Percentiles rank a stretch among this genome's conserved stretches.
Conservation (phyloP, 2,888 invertebrate genomes). For the Nysson spinosus region DNA sequence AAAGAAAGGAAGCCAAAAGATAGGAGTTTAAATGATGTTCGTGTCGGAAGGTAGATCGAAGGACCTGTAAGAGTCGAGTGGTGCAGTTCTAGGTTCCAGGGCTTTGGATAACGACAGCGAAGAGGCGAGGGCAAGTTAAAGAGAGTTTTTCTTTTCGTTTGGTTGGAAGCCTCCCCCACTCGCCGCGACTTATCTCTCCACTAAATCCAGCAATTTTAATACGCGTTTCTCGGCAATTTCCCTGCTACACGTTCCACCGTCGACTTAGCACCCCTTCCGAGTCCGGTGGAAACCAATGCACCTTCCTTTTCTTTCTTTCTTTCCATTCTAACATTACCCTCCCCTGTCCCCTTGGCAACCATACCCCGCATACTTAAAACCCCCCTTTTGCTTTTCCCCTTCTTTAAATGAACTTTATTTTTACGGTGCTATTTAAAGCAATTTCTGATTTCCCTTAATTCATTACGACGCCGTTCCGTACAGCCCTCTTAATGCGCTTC, state of each 20-base stretch:
- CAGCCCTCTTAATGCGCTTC: conserved; percentile 70
- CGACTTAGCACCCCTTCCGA: conserved; percentile 64
- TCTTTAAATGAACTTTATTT: conserved; percentile 72
- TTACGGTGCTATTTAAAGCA: conserved; percentile 75
- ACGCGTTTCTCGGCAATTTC: conserved; percentile 79
- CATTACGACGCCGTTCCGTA: conserved; percentile 72
- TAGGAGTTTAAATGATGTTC: conserved; percentile 35
- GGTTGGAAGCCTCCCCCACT: conserved; percentile 60
- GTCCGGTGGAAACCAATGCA: conserved; percentile 31
- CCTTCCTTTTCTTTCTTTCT: conserved; percentile 24
- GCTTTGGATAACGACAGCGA: conserved; percentile 71
- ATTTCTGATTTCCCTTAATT: conserved; percentile 77
- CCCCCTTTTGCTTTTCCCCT: conserved; percentile 46
- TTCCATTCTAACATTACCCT: conserved; percentile 14
- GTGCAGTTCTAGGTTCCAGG: conserved; percentile 54
- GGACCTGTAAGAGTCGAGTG: conserved; percentile 30
- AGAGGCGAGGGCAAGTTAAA: conserved; percentile 70
- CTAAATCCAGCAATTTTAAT: conserved; percentile 81
- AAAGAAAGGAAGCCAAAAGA: not conserved
- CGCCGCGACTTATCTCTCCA: conserved; percentile 79
- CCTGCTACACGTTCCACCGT: conserved; percentile 71
- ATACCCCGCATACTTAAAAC: conserved; percentile 8
- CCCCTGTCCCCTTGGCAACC: conserved; percentile 27
- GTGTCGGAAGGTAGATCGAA: conserved; percentile 45
- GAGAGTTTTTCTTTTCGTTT: conserved; percentile 72